phyloP scores from a whole-genome alignment of 2,113 vertebrate species.

The Equus przewalskii region DNA sequence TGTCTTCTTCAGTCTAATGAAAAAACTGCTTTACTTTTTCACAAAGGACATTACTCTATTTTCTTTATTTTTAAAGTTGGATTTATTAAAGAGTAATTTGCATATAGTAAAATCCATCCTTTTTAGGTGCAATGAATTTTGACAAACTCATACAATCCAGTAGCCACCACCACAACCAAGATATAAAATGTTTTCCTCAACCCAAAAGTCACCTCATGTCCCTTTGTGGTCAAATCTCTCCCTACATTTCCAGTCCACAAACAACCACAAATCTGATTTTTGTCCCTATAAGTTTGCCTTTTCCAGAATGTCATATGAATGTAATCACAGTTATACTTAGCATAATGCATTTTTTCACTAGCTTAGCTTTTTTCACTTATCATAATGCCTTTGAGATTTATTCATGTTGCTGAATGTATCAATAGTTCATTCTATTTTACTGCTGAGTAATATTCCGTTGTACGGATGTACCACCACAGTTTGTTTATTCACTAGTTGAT shows the following conservation, averaged over 20 bases:
- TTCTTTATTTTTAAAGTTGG: neutral
- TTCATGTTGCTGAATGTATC: neutral
- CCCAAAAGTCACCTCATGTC: neutral
- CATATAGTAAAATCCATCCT: neutral
- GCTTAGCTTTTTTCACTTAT: neutral
- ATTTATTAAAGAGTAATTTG: conserved; percentile 16
- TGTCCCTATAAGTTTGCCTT: neutral
- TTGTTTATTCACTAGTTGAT: neutral
- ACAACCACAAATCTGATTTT: neutral
- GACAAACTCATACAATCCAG: neutral
- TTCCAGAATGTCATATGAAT: neutral
- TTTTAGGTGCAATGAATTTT: neutral
- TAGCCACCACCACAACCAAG: neutral
- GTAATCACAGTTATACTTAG: neutral
- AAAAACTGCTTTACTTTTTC: conserved; percentile 11
- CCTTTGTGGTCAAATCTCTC: neutral
- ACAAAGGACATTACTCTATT: neutral
- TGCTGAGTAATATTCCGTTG: neutral
- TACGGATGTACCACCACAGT: neutral
- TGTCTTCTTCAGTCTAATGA: conserved; percentile 66
- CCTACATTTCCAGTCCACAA: neutral
- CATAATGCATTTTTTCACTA: neutral
- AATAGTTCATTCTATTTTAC: neutral
- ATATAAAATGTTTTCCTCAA: neutral
- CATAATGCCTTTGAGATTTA: neutral